A percentile compares a stretch with the other conserved stretches of the same genome.
These are phyloP conservation scores for Megaleporinus macrocephalus DNA, from an alignment of 2,113 vertebrate species.

Conservation along the genomic window DNA sequence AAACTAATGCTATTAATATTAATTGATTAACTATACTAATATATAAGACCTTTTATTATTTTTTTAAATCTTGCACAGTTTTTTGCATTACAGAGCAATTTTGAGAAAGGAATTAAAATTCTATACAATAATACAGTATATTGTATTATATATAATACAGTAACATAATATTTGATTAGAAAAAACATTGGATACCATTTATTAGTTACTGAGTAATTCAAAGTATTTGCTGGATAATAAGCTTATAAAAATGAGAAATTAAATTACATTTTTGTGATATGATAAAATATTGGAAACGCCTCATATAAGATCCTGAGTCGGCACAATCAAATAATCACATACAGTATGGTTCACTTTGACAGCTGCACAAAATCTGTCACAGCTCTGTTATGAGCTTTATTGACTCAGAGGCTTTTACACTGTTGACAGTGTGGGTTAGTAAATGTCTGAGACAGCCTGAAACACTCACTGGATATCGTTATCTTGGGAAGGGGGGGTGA, in stretches of 20 bases:
- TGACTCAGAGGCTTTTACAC: not conserved
- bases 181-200: too few relatives aligned
- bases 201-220: too few relatives aligned
- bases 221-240: too few relatives aligned
- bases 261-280: not conserved
- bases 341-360: not conserved
- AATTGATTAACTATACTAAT: too few relatives aligned
- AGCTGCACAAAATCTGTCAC: slow-evolving; percentile 1
- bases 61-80: too few relatives aligned
- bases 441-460: not conserved
- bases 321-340: not conserved
- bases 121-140: too few relatives aligned
- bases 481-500: not conserved
- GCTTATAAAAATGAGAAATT: not conserved
- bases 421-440: not conserved
- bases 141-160: too few relatives aligned
- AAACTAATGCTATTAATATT: too few relatives aligned
- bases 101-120: too few relatives aligned
- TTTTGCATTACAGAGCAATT: too few relatives aligned
- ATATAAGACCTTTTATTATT: too few relatives aligned
- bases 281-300: not conserved
- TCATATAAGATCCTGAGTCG: not conserved
- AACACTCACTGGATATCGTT: not conserved
- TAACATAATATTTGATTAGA: too few relatives aligned
- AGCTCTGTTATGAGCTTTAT: not conserved